Conservation (phyloP, 2,888 invertebrate species). For the Synergus itoensis region DNA sequence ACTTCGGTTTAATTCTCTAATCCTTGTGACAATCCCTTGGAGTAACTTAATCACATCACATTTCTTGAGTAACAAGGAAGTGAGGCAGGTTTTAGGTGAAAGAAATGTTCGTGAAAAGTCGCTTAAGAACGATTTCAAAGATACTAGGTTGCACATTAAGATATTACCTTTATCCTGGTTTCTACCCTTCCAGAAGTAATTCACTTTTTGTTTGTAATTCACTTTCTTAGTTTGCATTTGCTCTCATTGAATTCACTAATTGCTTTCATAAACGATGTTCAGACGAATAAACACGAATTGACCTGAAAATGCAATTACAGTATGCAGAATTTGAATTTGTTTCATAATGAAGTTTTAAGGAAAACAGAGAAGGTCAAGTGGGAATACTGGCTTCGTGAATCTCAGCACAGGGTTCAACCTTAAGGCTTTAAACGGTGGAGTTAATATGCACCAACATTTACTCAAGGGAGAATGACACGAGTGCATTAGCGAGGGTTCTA, state of each 20-base stretch:
- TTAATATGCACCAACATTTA: conserved; percentile 38
- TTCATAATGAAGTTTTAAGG: background rate
- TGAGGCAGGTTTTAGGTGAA: no score
- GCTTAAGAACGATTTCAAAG: no score
- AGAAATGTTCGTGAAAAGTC: no score
- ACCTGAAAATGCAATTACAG: conserved; percentile 1
- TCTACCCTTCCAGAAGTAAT: no score
- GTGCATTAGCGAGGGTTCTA: conserved; percentile 14
- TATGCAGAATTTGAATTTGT: background rate
- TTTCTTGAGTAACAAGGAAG: no score
- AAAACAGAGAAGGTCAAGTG: conserved; percentile 13
- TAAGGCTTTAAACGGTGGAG: conserved; percentile 30
- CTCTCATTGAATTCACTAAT: background rate
- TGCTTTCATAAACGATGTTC: background rate
- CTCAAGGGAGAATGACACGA: conserved; percentile 28
- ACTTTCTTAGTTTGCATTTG: background rate
- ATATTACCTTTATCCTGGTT: no score
- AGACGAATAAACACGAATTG: background rate
- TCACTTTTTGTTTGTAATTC: no score
- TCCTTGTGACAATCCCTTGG: background rate
- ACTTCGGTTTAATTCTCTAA: background rate
- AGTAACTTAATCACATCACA: background rate
- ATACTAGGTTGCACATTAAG: no score
- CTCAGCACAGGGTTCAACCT: background rate
- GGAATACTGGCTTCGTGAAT: conserved; percentile 3